Conservation (phyloP, 2,113 vertebrate species). For the Ictalurus punctatus region DNA sequence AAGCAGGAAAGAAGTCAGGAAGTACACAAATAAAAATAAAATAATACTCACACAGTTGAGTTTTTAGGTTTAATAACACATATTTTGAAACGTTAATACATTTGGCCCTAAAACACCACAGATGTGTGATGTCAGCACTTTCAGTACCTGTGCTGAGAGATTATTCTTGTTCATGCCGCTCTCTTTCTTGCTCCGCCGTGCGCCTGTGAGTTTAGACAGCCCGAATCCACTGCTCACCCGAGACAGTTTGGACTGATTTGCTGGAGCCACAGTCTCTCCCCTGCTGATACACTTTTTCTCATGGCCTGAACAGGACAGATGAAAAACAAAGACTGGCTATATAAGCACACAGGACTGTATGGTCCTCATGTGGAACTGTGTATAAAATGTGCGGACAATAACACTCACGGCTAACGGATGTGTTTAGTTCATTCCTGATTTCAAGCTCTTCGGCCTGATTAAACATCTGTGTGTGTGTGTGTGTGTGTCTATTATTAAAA, state of each 20-base stretch:
- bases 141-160: conserved; percentile 87
- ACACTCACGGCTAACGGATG: neutral
- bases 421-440: neutral
- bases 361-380: neutral
- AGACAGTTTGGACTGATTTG: conserved; percentile 91
- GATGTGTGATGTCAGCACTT: neutral
- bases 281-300: conserved; percentile 96
- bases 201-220: conserved; percentile 95
- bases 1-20: neutral
- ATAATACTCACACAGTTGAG: neutral
- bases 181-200: conserved; percentile 91
- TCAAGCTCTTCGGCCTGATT: neutral
- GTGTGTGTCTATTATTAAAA: conserved; percentile 16
- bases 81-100: neutral
- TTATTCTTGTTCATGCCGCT: conserved; percentile 92
- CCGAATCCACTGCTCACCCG: conserved; percentile 96
- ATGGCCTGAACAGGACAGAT: conserved; percentile 73
- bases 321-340: too few relatives aligned
- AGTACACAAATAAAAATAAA: neutral
- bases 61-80: neutral
- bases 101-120: neutral
- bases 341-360: neutral
- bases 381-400: neutral
- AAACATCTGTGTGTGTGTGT: neutral
- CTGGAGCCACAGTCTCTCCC: conserved; percentile 85